phyloP scores from a whole-genome alignment of 1,140 invertebrate species.

The Drosophila subpulchrella region DNA sequence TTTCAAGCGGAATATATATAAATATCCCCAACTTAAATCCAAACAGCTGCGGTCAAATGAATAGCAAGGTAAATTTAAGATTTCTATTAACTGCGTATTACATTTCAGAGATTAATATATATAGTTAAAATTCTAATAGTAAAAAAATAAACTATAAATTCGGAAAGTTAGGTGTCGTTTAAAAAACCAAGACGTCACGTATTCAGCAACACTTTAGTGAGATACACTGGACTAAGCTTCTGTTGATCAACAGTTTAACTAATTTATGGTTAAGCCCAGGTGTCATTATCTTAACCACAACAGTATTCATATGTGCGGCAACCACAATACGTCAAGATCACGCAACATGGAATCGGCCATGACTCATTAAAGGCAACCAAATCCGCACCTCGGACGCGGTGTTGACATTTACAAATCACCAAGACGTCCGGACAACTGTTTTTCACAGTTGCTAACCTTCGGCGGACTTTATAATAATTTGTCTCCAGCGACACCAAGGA shows the following conservation, averaged over 20 bases:
- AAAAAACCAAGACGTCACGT: background rate
- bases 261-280: slow-evolving; percentile 7
- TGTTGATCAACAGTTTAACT: background rate
- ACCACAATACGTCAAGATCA: slow-evolving; percentile 69
- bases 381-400: slow-evolving; percentile 49
- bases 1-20: slow-evolving; percentile 58
- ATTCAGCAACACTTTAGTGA: background rate
- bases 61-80: background rate
- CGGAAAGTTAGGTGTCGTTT: background rate
- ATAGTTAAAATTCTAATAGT: background rate
- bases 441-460: slow-evolving; percentile 76
- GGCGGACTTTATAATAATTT: slow-evolving; percentile 60
- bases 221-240: background rate
- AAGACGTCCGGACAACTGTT: slow-evolving; percentile 30
- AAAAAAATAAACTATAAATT: background rate
- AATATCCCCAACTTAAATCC: background rate
- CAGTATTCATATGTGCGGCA: slow-evolving; percentile 24
- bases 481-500: slow-evolving; percentile 56
- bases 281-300: slow-evolving; percentile 20
- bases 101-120: no score
- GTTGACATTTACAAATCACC: slow-evolving; percentile 83
- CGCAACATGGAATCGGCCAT: slow-evolving; percentile 77
- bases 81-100: background rate
- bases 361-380: slow-evolving; percentile 68
- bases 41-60: background rate